These are phyloP conservation scores for Luperina testacea DNA, from an alignment of 2,888 invertebrate genomes.

Conservation along the genomic window DNA sequence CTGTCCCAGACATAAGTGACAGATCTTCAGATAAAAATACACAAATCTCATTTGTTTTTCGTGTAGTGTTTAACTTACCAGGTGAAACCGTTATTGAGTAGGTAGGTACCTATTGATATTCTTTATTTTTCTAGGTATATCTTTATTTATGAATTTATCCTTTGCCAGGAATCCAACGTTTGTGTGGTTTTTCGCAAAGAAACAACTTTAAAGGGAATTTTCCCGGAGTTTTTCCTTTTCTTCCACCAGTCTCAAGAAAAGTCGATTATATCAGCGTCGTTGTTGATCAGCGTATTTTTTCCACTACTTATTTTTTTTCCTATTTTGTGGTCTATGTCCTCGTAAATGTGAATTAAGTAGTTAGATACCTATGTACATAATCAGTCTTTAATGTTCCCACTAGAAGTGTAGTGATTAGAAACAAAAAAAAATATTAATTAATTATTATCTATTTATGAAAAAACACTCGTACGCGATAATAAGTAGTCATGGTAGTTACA, in stretches of 20 bases:
- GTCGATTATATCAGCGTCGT: constrained; percentile 12
- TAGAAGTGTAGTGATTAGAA: neutral
- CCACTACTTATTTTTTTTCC: neutral
- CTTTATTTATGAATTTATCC: neutral
- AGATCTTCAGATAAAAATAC: constrained; percentile 40
- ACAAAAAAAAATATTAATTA: neutral
- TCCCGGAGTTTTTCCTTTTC: constrained; percentile 7
- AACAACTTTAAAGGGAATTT: constrained; percentile 11
- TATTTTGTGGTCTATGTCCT: neutral
- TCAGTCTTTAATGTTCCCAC: neutral
- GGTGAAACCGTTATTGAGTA: neutral
- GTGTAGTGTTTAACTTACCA: constrained; percentile 10
- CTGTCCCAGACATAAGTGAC: constrained; percentile 40
- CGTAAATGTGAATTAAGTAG: neutral
- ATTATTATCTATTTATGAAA: neutral
- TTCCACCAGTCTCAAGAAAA: constrained; percentile 3
- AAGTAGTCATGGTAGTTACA: neutral
- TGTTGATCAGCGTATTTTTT: neutral
- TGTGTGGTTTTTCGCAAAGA: neutral
- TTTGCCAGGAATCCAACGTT: neutral
- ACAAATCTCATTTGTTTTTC: constrained; percentile 35
- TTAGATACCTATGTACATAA: neutral
- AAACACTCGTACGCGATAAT: neutral
- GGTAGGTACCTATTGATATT: neutral
- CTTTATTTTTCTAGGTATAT: neutral